These are phyloP conservation scores for Protodeltote pygarga DNA, from an alignment of 2,888 invertebrate genomes.

Conservation along the genomic window DNA sequence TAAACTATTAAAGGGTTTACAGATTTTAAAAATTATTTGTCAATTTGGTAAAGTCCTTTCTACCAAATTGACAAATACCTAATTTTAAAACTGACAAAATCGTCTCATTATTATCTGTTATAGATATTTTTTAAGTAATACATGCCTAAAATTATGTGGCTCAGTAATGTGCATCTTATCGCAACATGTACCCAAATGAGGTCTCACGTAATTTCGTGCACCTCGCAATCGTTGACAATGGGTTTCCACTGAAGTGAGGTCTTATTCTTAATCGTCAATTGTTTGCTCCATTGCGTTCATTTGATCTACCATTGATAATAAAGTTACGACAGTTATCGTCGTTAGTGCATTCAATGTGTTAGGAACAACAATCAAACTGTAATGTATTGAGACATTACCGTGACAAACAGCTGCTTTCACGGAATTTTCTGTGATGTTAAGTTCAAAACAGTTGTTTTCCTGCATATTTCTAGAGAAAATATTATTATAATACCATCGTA, in stretches of 20 bases:
- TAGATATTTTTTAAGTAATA: slow-evolving; percentile 18
- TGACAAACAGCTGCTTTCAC: slow-evolving; percentile 3
- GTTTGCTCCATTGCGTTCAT: slow-evolving; percentile 51
- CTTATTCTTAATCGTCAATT: slow-evolving; percentile 65
- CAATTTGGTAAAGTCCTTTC: slow-evolving; percentile 19
- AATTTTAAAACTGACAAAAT: too few relatives aligned
- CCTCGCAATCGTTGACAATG: slow-evolving; percentile 60
- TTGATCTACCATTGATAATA: slow-evolving; percentile 25
- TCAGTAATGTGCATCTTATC: slow-evolving; percentile 41
- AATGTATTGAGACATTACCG: slow-evolving; percentile 1
- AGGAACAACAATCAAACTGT: background rate
- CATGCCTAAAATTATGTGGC: slow-evolving; percentile 23
- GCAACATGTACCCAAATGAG: slow-evolving; percentile 38
- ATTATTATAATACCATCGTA: slow-evolving; percentile 19
- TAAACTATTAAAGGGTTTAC: too few relatives aligned
- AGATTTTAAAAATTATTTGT: too few relatives aligned
- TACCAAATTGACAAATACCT: too few relatives aligned
- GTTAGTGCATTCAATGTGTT: slow-evolving; percentile 1
- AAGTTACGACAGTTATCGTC: slow-evolving; percentile 19
- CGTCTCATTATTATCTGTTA: slow-evolving; percentile 13
- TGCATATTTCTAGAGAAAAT: slow-evolving; percentile 26
- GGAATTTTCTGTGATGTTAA: slow-evolving; percentile 9
- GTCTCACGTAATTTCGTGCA: slow-evolving; percentile 60
- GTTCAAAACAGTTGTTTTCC: slow-evolving; percentile 9
- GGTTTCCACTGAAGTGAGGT: slow-evolving; percentile 50